Evolutionary conservation across 2,888 invertebrate species (phyloP).

Genomic region (Hybos culiciformis): DNA sequence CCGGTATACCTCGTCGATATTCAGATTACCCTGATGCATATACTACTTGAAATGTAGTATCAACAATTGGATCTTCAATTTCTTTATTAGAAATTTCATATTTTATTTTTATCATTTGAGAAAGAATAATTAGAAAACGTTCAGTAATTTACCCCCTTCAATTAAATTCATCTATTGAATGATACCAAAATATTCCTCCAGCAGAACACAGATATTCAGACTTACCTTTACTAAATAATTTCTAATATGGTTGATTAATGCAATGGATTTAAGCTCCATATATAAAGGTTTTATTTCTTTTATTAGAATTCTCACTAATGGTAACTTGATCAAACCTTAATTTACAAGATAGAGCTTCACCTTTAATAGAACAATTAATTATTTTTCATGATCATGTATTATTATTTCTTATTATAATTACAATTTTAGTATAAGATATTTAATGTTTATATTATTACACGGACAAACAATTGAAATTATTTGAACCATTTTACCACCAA

Average conservation of each 20-base stretch:
- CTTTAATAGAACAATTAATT: conserved; percentile 51
- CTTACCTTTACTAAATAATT: conserved; percentile 43
- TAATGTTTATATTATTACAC: conserved; percentile 43
- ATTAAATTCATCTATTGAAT: conserved; percentile 46
- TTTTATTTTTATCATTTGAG: conserved; percentile 48
- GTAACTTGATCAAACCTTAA: conserved; percentile 44
- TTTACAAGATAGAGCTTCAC: conserved; percentile 47
- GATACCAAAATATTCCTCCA: conserved; percentile 43
- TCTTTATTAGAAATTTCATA: conserved; percentile 44
- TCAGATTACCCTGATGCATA: conserved; percentile 57
- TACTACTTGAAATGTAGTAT: conserved; percentile 51
- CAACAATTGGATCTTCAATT: conserved; percentile 50
- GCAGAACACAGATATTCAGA: conserved; percentile 46
- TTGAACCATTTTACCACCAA: conserved; percentile 47
- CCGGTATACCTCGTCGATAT: conserved; percentile 62
- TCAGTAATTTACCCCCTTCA: conserved; percentile 38
- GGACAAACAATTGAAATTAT: conserved; percentile 49
- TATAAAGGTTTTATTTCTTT: conserved; percentile 49
- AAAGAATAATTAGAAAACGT: conserved; percentile 42
- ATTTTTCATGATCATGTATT: conserved; percentile 49
- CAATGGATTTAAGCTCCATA: conserved; percentile 54
- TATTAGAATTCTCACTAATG: conserved; percentile 41
- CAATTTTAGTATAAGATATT: conserved; percentile 44
- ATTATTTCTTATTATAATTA: conserved; percentile 48
- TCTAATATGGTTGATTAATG: conserved; percentile 49